A percentile compares a stretch with the other conserved stretches of the same genome.
These are phyloP conservation scores for Papilio gigon DNA, from an alignment of 2,888 invertebrate species.

Conservation along the genomic window DNA sequence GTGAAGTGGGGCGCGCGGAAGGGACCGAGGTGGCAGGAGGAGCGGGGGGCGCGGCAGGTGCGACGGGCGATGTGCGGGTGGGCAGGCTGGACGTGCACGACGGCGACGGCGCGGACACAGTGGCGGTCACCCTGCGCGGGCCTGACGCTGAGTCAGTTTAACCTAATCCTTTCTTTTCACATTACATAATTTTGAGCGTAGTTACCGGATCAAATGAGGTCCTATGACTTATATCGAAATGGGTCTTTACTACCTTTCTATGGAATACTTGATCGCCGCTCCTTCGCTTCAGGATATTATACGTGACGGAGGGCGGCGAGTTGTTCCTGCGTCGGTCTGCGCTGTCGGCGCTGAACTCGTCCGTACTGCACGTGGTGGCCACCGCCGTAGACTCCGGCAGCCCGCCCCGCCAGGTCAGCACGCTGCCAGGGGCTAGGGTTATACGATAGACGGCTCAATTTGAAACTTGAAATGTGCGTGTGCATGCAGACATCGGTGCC, in stretches of 20 bases:
- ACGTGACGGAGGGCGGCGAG: conserved; percentile 85
- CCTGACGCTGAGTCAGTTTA: conserved; percentile 83
- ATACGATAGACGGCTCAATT: background rate
- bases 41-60: conserved; percentile 53
- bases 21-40: too few species aligned
- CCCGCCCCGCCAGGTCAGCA: conserved; percentile 87
- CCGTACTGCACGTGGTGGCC: conserved; percentile 88
- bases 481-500: conserved; percentile 82
- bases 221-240: too few species aligned
- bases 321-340: conserved; percentile 83
- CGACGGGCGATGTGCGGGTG: conserved; percentile 68
- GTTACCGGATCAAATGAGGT: too few species aligned
- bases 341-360: conserved; percentile 70
- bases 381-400: conserved; percentile 92
- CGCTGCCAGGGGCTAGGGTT: background rate
- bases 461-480: background rate
- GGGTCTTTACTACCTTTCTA: background rate
- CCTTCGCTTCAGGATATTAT: conserved; percentile 79
- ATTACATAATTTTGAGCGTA: too few species aligned
- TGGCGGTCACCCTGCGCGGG: conserved; percentile 88
- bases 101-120: conserved; percentile 89
- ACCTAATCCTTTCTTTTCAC: background rate
- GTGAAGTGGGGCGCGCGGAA: conserved; percentile 47
- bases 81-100: conserved; percentile 93
- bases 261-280: background rate